Evolutionary conservation across 2,113 vertebrate genomes (phyloP).

Genomic region (Callospermophilus lateralis): DNA sequence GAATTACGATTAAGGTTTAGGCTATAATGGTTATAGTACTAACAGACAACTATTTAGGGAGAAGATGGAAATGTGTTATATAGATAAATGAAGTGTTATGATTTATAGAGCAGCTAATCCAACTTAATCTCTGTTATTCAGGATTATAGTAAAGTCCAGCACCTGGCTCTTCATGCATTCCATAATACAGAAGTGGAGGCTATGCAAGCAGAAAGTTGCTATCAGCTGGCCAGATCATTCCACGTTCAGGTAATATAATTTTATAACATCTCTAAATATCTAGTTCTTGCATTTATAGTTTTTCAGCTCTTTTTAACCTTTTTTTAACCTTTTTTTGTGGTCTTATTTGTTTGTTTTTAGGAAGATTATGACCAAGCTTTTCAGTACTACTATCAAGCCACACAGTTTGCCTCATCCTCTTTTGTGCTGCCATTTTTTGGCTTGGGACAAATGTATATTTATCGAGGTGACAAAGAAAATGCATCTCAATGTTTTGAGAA

Average conservation of each 20-base stretch:
- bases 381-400: constrained; percentile 99
- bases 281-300: constrained; percentile 1
- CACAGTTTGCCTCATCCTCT: constrained; percentile 98
- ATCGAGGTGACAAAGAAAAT: constrained; percentile 98
- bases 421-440: constrained; percentile 99
- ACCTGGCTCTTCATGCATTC: constrained; percentile 98
- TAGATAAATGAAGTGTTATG: constrained; percentile 31
- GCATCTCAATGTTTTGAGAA: constrained; percentile 99
- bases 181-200: constrained; percentile 99
- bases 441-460: constrained; percentile 99
- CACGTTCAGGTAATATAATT: constrained; percentile 94
- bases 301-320: neutral
- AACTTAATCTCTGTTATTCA: constrained; percentile 74
- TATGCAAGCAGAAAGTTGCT: constrained; percentile 99
- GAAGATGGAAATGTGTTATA: constrained; percentile 8
- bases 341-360: constrained; percentile 84
- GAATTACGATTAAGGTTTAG: constrained; percentile 25
- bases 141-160: constrained; percentile 99
- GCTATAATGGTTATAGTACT: neutral
- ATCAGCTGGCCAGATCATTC: constrained; percentile 98
- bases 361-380: constrained; percentile 99
- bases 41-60: neutral
- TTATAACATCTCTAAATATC: neutral
- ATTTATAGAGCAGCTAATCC: constrained; percentile 16
- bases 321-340: neutral